A percentile compares a stretch with the other conserved stretches of the same genome.
Conservation (phyloP, 2,888 invertebrate species). For the Phaonia tiefii region DNA sequence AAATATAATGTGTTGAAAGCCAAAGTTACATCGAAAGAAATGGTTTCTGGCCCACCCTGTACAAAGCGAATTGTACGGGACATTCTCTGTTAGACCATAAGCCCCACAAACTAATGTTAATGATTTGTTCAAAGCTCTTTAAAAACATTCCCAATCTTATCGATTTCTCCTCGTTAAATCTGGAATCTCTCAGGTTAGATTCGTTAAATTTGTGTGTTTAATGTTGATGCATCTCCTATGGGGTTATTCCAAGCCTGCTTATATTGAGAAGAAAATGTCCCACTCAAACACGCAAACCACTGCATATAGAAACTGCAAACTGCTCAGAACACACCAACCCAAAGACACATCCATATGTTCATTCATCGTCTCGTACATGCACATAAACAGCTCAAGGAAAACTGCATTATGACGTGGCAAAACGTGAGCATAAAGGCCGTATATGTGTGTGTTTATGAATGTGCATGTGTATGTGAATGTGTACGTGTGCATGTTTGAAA, state of each 20-base stretch:
- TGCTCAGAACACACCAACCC: background rate
- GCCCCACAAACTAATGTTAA: too few relatives aligned
- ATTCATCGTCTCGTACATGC: conserved; percentile 1
- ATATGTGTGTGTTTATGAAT: background rate
- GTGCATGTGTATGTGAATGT: background rate
- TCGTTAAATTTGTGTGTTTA: conserved; percentile 48
- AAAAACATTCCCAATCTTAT: too few relatives aligned
- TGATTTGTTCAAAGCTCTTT: too few relatives aligned
- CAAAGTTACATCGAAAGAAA: too few relatives aligned
- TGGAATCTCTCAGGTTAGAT: conserved; percentile 27
- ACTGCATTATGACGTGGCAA: conserved; percentile 38
- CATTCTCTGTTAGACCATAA: too few relatives aligned
- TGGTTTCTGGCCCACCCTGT: too few relatives aligned
- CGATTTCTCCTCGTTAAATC: too few relatives aligned
- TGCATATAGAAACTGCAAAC: background rate
- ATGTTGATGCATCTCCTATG: conserved; percentile 59
- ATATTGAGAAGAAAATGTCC: conserved; percentile 48
- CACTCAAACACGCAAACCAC: conserved; percentile 23
- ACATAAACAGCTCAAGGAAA: conserved; percentile 21
- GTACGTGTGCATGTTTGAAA: conserved; percentile 3
- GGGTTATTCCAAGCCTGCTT: conserved; percentile 61
- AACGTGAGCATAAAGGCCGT: background rate
- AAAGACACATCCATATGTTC: conserved; percentile 12
- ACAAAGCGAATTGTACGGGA: too few relatives aligned
- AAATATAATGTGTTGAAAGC: too few relatives aligned